A percentile compares a stretch with the other conserved stretches of the same genome.
These are phyloP conservation scores for Rhyacophila evoluta DNA, from an alignment of 2,888 invertebrate genomes.

Conservation along the genomic window DNA sequence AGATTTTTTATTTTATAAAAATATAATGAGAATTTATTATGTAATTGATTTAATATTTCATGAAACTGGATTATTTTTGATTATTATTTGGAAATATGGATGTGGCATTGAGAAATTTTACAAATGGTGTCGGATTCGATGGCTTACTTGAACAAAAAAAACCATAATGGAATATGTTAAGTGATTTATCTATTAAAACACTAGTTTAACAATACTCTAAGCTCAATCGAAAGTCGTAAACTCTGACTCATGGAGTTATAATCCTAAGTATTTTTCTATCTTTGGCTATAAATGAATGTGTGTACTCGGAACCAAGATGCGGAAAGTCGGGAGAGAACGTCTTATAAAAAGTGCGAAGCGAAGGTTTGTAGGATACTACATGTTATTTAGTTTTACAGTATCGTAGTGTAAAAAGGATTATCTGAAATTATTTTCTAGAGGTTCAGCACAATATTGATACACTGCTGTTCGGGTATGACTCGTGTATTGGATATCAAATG, in stretches of 20 bases:
- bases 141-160: not conserved
- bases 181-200: not conserved
- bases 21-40: too few species aligned
- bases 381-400: constrained; percentile 24
- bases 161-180: not conserved
- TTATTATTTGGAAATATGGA: not conserved
- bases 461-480: not conserved
- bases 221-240: not conserved
- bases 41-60: too few species aligned
- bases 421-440: constrained; percentile 6
- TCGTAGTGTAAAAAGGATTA: constrained; percentile 19
- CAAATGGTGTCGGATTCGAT: not conserved
- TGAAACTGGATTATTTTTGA: not conserved
- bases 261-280: constrained; percentile 22
- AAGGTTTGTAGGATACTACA: constrained; percentile 3
- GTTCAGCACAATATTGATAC: constrained; percentile 10
- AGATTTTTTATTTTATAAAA: too few species aligned
- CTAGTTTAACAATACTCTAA: constrained; percentile 4
- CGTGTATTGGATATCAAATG: constrained; percentile 12
- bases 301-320: not conserved
- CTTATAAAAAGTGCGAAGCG: not conserved
- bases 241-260: not conserved
- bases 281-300: constrained; percentile 11
- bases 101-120: not conserved
- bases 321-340: not conserved